A percentile compares a stretch with the other conserved stretches of the same genome.
phyloP scores from a whole-genome alignment of 37 sponge, comb jelly and placozoan genomes.

The Ianthella basta region DNA sequence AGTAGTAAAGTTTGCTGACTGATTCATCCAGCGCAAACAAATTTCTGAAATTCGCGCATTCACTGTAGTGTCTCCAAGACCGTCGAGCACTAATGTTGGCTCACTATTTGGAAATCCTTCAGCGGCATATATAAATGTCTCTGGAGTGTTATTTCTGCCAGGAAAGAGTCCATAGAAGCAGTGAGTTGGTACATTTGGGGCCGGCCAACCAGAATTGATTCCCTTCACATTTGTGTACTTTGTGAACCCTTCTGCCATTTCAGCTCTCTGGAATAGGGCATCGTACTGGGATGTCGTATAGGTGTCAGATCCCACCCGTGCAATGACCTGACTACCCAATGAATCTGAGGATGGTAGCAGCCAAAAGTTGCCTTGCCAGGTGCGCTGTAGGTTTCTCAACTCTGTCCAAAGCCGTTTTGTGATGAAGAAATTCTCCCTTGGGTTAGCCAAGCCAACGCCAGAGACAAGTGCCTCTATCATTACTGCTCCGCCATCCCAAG shows the following conservation, averaged over 20 bases:
- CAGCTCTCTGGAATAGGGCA: slow-evolving; percentile 45
- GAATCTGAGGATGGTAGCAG: slow-evolving; percentile 19
- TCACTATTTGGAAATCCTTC: slow-evolving; percentile 34
- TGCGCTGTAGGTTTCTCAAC: neutral
- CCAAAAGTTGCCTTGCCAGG: slow-evolving; percentile 18
- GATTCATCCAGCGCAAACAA: neutral
- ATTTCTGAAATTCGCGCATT: neutral
- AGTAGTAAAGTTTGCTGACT: neutral
- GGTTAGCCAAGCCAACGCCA: neutral
- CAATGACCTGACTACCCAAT: neutral
- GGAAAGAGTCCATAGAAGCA: slow-evolving; percentile 63
- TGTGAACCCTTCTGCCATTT: slow-evolving; percentile 26
- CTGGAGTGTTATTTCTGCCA: slow-evolving; percentile 10
- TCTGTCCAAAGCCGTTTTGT: neutral
- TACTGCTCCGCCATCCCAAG: slow-evolving; percentile 39
- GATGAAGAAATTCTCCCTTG: neutral
- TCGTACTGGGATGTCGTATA: slow-evolving; percentile 74
- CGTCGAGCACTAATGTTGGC: slow-evolving; percentile 1
- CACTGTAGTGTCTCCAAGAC: neutral
- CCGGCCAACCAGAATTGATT: slow-evolving; percentile 37
- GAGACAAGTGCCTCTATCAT: neutral
- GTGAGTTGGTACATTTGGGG: slow-evolving; percentile 67
- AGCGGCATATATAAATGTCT: slow-evolving; percentile 13
- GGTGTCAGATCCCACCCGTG: slow-evolving; percentile 39
- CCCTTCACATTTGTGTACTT: slow-evolving; percentile 41